Percentiles rank a stretch among this genome's conserved stretches.
These are phyloP conservation scores for Drosophila mercatorum DNA, from an alignment of 2,888 invertebrate genomes.

Conservation along the genomic window DNA sequence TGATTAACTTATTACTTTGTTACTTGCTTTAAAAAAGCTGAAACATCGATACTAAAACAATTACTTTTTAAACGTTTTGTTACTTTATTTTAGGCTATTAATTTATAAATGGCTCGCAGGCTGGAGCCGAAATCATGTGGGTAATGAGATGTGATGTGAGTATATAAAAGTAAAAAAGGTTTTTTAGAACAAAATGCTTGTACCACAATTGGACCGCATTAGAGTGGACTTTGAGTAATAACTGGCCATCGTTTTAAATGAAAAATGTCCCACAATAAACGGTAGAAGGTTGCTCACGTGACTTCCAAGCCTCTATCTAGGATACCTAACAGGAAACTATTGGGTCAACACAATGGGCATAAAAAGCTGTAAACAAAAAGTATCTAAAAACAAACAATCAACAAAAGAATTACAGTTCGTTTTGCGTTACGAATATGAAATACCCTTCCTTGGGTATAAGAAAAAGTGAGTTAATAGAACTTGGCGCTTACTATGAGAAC, in stretches of 20 bases:
- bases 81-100: neutral
- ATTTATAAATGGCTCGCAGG: neutral
- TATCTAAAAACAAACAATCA: constrained; percentile 23
- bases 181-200: constrained; percentile 49
- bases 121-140: neutral
- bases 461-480: no score
- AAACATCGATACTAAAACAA: no score
- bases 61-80: neutral
- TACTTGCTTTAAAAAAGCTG: neutral
- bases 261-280: constrained; percentile 67
- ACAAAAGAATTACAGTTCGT: neutral
- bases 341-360: constrained; percentile 52
- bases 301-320: constrained; percentile 21
- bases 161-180: constrained; percentile 34
- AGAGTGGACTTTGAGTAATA: constrained; percentile 71
- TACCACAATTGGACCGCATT: constrained; percentile 67
- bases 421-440: neutral
- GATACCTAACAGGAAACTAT: constrained; percentile 46
- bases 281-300: constrained; percentile 23
- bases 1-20: neutral
- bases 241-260: constrained; percentile 64
- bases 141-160: constrained; percentile 14
- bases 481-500: no score
- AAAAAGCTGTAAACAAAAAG: constrained; percentile 30
- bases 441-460: neutral